These are phyloP conservation scores for Sepiola atlantica DNA, from an alignment of 2,888 invertebrate genomes.

Conservation along the genomic window DNA sequence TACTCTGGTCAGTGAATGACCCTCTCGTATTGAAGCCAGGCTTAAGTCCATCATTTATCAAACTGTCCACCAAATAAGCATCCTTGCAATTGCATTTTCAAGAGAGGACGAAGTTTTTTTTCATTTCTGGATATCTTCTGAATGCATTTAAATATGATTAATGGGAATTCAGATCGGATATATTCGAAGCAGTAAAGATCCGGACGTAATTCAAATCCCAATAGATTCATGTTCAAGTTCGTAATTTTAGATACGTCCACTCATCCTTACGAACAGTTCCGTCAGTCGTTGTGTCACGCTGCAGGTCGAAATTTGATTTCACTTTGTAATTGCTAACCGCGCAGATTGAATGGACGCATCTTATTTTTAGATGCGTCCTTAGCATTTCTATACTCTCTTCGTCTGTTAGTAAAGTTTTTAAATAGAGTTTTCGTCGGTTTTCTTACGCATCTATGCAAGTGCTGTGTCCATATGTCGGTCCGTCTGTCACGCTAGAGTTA, in stretches of 20 bases:
- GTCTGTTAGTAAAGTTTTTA: too few species aligned
- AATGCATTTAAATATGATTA: background rate
- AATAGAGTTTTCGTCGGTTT: too few species aligned
- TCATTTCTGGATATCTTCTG: background rate
- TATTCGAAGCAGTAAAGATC: background rate
- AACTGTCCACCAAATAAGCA: background rate
- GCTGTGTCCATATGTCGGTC: too few species aligned
- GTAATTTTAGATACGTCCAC: background rate
- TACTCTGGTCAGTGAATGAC: background rate
- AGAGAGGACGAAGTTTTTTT: background rate
- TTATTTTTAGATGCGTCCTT: too few species aligned
- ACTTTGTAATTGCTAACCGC: too few species aligned
- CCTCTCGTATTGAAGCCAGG: background rate
- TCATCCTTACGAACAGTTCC: background rate
- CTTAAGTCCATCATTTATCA: constrained; percentile 9
- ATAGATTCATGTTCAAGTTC: background rate
- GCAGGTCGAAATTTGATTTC: too few species aligned
- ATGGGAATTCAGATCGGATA: background rate
- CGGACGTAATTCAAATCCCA: background rate
- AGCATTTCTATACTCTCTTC: too few species aligned
- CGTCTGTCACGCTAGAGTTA: too few species aligned
- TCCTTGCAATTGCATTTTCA: background rate
- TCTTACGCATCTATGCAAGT: too few species aligned
- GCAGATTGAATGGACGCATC: too few species aligned
- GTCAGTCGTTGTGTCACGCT: too few species aligned